Evolutionary conservation across 2,113 vertebrate genomes (phyloP), one percentile per base, ranked within the genome.

Genomic region (Colinus virginianus): DNA sequence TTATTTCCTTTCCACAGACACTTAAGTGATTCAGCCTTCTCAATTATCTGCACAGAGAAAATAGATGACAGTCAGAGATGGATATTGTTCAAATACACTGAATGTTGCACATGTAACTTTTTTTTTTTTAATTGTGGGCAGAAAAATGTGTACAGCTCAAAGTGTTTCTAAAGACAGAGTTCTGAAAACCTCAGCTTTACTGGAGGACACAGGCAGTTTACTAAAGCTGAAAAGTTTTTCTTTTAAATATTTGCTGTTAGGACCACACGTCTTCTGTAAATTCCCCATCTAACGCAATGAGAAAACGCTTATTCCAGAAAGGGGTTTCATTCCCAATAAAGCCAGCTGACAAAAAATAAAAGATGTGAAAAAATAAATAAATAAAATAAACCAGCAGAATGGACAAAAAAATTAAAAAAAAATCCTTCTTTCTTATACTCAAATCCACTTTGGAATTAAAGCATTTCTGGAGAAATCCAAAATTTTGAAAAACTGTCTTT

Each of bases 11-110:
- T 84, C 30, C 8, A 48, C 9, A 51, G 8, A 4, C 30, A n/a
- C 45, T 16, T 30, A 78, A 18, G 5, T 68, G 7, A 48, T 78
- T 88, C 34, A 1, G 0, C 12, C 80, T 93, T 87, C 61, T 87
- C 55, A 75, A 13, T 25, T 28, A 7, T 55, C n/a, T 0, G 0
- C 30, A 45, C 53, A 36, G 5, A 40, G 8, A 28, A 76, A 76
- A 43, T 15, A 61, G 5, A 30, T 38, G 78, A 75, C 68, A 67
- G 84, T 64, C 19, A 38, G 21, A 38, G 59, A 56, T 0, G 0
- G 8, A 63, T 83, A 17, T 4, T 74, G 51, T 16, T 45, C 45
- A 55, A 17, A 38, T 55, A 36, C 7, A 23, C 7, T 48, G 4
- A 3, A 21, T 23, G 18, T 7, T 38, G 32, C 7, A 30, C 40